Base-by-base conservation (phyloP, 2,888 invertebrate genomes). In the Phengaris arion region DNA sequence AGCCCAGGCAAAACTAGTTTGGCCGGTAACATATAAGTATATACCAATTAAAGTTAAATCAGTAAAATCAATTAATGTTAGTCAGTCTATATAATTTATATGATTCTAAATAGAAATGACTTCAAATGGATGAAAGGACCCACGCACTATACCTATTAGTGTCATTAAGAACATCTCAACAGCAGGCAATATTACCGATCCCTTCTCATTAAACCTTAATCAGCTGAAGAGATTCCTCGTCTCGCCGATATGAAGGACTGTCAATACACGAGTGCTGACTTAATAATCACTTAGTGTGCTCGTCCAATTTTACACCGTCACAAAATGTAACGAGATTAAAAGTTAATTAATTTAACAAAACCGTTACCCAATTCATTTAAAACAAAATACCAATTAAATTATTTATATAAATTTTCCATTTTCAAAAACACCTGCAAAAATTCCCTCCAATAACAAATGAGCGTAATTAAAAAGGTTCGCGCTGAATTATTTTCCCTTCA, bases 401-500 rank as follows among this genome's bases (percentile, higher is more conserved):
- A 69, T 69, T 69, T 69, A 57, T 75, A 55, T 69, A 75, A 75
- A 55, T 69, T 69, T 57, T 68, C 69, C 55, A 48, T 55, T 75
- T 75, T 75, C 70, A 70, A 57, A 76, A 75, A 76, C 68, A 74
- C 69, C 74, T 74, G 64, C 68, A 73, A 45, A 55, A 76, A 74
- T 75, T 75, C 69, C 72, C 76, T 73, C 72, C 69, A 75, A 77
- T 75, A 77, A 80, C 77, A 79, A 86, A 87, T 85, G 82, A 79
- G 79, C 75, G 80, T 81, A 85, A 87, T 87, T 88, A 83, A 84
- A 87, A 87, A 85, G 85, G 86, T 86, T 86, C 82, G 80, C 80
- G 82, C 82, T 80, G 81, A 82, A 79, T 81, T 80, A 82, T 85
- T 83, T 83, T 79, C 80, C 77, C 78, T 80, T 81, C 80, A 82